Base-by-base conservation (phyloP, 2,888 invertebrate genomes). In the Fragum fragum region DNA sequence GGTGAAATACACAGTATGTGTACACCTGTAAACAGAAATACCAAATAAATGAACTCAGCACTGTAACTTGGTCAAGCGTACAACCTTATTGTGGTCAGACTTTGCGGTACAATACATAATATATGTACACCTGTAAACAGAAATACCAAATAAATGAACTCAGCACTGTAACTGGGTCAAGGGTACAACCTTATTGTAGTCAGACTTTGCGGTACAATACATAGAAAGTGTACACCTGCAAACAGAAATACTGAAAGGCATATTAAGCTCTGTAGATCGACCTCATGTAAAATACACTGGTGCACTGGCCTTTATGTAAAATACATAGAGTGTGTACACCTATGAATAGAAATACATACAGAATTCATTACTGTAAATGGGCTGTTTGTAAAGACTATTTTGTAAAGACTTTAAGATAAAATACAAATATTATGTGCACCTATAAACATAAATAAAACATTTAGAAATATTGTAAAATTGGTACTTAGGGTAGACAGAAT, bases 381-480 rank as follows among this genome's bases (percentile, higher is more conserved):
- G 36, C 92, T 89, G 23, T 82, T 77, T 18, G 90, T 91, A 85
- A 94, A 94, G 32, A 1, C 93, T 93, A 6, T 92, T 88, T n/a
- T 77, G 93, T 94, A 82, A 94, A 94, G 9, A 93, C 93, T 74
- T 86, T 80, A 28, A 94, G 79, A 36, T 86, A 89, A 80, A 94
- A 92, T 68, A 79, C 79, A 81, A 94, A 94, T 2, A 90, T 87
- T n/a, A 93, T 93, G 85, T 92, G 94, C 53, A 94, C 93, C 93
- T 94, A 32, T 32, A 29, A 57, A 57, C n/a, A 26, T 11, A 57
- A 57, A 57, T 26, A 36, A 6, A 36, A 9, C 32, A 36, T n/a
- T n/a, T n/a, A n/a, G n/a, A n/a, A n/a, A n/a, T n/a, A n/a, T n/a
- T n/a, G n/a, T n/a, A n/a, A n/a, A n/a, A n/a, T n/a, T n/a, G n/a